Evolutionary conservation across 2,113 vertebrate genomes (phyloP).

Genomic region (Gambusia holbrooki): DNA sequence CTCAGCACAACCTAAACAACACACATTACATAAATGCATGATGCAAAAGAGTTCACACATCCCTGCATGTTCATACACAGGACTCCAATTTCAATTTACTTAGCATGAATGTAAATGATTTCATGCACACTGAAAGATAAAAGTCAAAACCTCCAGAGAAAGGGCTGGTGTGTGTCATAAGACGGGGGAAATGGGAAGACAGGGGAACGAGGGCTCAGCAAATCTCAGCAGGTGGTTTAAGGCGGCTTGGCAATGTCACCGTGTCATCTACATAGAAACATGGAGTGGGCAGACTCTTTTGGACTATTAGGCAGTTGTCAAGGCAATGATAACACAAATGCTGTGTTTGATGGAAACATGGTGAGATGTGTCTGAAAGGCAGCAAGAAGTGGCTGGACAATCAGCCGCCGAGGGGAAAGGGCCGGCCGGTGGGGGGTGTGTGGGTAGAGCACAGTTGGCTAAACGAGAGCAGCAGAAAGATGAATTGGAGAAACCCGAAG

Average conservation of each 20-base stretch:
- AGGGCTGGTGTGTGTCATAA: conserved; percentile 30
- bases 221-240: conserved; percentile 64
- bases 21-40: too few relatives aligned
- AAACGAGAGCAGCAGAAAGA: conserved; percentile 9
- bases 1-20: neutral
- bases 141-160: conserved; percentile 33
- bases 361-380: conserved; percentile 74
- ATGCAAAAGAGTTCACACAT: neutral
- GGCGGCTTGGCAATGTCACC: conserved; percentile 78
- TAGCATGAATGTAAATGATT: conserved; percentile 26
- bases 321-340: conserved; percentile 83
- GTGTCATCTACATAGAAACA: conserved; percentile 79
- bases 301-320: conserved; percentile 84
- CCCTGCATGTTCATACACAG: conserved; percentile 19
- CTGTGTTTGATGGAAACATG: conserved; percentile 79
- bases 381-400: conserved; percentile 70
- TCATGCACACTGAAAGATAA: conserved; percentile 38
- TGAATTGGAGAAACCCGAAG: conserved; percentile 42
- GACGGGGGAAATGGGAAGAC: conserved; percentile 41
- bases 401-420: conserved; percentile 56
- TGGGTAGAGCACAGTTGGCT: conserved; percentile 28
- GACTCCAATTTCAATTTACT: conserved; percentile 32
- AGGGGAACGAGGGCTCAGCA: conserved; percentile 24
- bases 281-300: conserved; percentile 64
- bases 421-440: neutral